Evolutionary conservation across 2,797 vertebrate genomes (phyloP).

Genomic region (Sebastes umbrosus): DNA sequence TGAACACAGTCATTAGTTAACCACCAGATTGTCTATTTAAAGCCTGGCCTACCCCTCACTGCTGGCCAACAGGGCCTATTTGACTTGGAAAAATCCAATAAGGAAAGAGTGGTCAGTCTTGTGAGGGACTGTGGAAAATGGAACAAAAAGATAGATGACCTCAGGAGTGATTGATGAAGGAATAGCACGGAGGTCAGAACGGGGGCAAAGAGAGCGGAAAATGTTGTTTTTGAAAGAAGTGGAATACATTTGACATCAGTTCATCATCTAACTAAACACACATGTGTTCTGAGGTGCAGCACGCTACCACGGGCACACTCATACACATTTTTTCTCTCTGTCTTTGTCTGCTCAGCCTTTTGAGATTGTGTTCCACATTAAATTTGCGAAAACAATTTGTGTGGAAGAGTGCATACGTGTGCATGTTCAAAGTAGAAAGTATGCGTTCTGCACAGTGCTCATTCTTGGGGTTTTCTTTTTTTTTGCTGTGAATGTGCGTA

Average conservation of each 20-base stretch:
- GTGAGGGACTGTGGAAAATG: conserved; percentile 76
- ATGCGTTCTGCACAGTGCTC: conserved; percentile 6
- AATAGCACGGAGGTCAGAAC: conserved; percentile 44
- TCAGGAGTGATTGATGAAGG: conserved; percentile 64
- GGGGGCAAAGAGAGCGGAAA: conserved; percentile 38
- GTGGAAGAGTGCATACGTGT: conserved; percentile 19
- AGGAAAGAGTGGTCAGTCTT: conserved; percentile 77
- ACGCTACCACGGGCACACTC: neutral
- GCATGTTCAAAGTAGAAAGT: conserved; percentile 19
- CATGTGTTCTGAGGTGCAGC: conserved; percentile 45
- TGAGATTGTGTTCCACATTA: conserved; percentile 37
- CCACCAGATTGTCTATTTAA: conserved; percentile 82
- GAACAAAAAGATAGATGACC: conserved; percentile 68
- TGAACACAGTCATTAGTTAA: conserved; percentile 80
- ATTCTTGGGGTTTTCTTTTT: conserved; percentile 25
- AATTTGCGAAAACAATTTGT: conserved; percentile 35
- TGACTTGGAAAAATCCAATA: conserved; percentile 82
- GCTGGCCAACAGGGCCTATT: conserved; percentile 73
- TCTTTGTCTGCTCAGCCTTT: conserved; percentile 25
- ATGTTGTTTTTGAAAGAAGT: conserved; percentile 54
- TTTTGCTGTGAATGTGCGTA: conserved; percentile 11
- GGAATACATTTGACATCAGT: conserved; percentile 63
- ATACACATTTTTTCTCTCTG: neutral
- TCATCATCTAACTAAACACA: conserved; percentile 68
- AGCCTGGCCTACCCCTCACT: conserved; percentile 67